Evolutionary conservation across 2,113 vertebrate genomes (phyloP).

Genomic region (Tupaia chinensis): DNA sequence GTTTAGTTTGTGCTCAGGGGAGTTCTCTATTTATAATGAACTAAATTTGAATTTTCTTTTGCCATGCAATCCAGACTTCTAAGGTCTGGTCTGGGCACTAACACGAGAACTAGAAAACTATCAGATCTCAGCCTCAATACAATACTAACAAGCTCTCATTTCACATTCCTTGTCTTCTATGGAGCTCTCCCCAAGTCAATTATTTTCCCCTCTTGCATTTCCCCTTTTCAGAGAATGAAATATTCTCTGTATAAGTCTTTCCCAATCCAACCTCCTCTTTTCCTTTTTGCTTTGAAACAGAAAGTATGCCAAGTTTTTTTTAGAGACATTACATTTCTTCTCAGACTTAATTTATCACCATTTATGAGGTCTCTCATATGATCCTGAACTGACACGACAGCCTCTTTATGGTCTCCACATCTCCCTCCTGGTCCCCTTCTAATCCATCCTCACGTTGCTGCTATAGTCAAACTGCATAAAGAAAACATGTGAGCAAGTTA

Average conservation of each 20-base stretch:
- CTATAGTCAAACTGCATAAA: constrained; percentile 5
- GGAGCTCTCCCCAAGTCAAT: background rate
- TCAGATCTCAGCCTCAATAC: background rate
- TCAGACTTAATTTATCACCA: background rate
- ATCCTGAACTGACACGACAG: background rate
- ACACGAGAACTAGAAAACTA: background rate
- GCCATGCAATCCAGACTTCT: background rate
- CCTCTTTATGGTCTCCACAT: background rate
- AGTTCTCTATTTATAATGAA: background rate
- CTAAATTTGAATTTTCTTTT: background rate
- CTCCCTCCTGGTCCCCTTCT: background rate
- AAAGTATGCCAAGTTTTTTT: background rate
- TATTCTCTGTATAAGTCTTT: constrained; percentile 3
- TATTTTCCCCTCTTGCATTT: background rate
- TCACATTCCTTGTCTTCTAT: background rate
- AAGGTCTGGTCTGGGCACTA: background rate
- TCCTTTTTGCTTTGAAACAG: background rate
- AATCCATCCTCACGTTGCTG: background rate
- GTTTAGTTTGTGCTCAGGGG: background rate
- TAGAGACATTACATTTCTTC: background rate
- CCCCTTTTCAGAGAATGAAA: constrained; percentile 21
- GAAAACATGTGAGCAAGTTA: background rate
- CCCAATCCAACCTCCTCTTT: background rate
- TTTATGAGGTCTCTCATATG: background rate
- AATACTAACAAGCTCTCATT: background rate